These are phyloP conservation scores for Eulithis prunata DNA, from an alignment of 2,888 invertebrate species.

Conservation along the genomic window DNA sequence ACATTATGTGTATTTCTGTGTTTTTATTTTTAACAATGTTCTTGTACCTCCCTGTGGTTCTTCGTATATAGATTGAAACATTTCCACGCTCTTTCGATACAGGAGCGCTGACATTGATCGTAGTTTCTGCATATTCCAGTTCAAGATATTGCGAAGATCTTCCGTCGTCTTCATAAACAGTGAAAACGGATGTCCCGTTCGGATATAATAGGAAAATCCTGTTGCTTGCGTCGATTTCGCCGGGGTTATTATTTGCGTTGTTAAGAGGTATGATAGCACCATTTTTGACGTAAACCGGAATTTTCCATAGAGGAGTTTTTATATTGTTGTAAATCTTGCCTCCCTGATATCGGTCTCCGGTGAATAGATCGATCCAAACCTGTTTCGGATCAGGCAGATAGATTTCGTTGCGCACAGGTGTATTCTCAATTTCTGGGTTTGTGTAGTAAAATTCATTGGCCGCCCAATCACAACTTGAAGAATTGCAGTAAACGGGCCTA, in stretches of 20 bases:
- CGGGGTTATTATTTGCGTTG: constrained; percentile 71
- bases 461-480: constrained; percentile 8
- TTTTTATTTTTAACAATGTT: constrained; percentile 61
- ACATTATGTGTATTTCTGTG: constrained; percentile 66
- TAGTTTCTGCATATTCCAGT: constrained; percentile 59
- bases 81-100: constrained; percentile 54
- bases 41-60: constrained; percentile 64
- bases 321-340: constrained; percentile 71
- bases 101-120: constrained; percentile 49
- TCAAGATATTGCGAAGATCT: constrained; percentile 62
- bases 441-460: constrained; percentile 38
- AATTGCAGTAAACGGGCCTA: constrained; percentile 26
- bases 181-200: constrained; percentile 57
- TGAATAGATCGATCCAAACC: constrained; percentile 74
- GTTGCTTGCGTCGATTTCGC: constrained; percentile 61
- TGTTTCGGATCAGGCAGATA: constrained; percentile 67
- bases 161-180: constrained; percentile 76
- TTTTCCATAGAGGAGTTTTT: constrained; percentile 69
- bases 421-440: constrained; percentile 43
- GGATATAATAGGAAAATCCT: constrained; percentile 70
- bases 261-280: constrained; percentile 77
- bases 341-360: constrained; percentile 72
- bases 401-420: constrained; percentile 60
- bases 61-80: constrained; percentile 60
- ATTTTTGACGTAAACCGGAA: constrained; percentile 72